A percentile compares a stretch with the other conserved stretches of the same genome.
These are phyloP conservation scores for Megastigmus dorsalis DNA, from an alignment of 2,888 invertebrate species.

Conservation along the genomic window DNA sequence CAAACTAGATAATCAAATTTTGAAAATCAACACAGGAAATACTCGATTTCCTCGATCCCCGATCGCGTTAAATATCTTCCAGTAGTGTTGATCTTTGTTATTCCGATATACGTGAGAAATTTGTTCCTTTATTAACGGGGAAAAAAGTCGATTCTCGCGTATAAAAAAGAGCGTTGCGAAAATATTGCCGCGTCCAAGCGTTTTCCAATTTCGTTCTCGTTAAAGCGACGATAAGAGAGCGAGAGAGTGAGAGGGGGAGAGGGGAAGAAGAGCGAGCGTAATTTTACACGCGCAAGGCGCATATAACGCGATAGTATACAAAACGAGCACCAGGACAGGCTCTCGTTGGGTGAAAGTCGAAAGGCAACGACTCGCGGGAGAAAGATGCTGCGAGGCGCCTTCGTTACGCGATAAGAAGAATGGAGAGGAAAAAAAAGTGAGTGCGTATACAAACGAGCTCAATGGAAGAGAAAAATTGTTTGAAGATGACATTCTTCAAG, in stretches of 20 bases:
- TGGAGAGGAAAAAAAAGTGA: background rate
- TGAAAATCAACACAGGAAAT: conserved; percentile 3
- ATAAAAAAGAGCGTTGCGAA: background rate
- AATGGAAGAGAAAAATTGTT: too few relatives aligned
- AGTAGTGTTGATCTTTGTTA: too few relatives aligned
- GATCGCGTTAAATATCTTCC: too few relatives aligned
- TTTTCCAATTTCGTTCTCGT: conserved; percentile 24
- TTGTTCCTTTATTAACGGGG: too few relatives aligned
- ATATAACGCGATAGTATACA: background rate
- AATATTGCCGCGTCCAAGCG: background rate
- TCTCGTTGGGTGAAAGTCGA: conserved; percentile 4
- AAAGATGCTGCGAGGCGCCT: background rate
- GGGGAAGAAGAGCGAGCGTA: background rate
- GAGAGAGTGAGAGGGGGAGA: too few relatives aligned
- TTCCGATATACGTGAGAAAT: background rate
- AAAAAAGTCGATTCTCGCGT: too few relatives aligned
- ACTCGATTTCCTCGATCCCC: too few relatives aligned
- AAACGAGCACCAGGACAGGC: too few relatives aligned
- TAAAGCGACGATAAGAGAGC: conserved; percentile 2
- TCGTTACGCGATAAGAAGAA: conserved; percentile 6
- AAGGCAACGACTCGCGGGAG: background rate
- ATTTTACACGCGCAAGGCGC: background rate
- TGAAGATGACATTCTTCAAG: too few relatives aligned
- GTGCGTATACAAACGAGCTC: background rate
- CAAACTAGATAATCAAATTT: background rate